Evolutionary conservation across 2,888 invertebrate genomes (phyloP).

Genomic region (Torymus tubicola): DNA sequence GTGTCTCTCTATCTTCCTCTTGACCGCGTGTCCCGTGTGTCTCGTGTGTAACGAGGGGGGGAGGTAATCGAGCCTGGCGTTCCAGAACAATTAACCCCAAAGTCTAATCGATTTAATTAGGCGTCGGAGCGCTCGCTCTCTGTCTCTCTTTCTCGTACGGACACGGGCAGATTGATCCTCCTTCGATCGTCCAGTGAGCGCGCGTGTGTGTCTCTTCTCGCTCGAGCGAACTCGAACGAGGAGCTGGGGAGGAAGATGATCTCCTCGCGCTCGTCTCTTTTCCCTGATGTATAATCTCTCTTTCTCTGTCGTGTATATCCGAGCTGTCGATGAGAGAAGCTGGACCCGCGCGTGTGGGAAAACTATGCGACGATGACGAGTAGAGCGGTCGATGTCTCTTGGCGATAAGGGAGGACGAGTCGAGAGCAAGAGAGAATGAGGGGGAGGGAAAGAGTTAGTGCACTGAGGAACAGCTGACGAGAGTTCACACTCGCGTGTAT

Average conservation of each 20-base stretch:
- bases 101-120: constrained; percentile 74
- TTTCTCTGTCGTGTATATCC: background rate
- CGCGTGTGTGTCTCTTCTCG: background rate
- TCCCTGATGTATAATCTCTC: too few species aligned
- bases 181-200: constrained; percentile 47
- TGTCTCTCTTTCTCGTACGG: constrained; percentile 13
- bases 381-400: constrained; percentile 5
- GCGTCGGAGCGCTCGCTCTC: constrained; percentile 59
- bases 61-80: constrained; percentile 59
- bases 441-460: background rate
- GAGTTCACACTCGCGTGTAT: constrained; percentile 12
- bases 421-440: too few species aligned
- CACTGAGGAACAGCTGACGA: constrained; percentile 22
- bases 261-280: background rate
- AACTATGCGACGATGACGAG: constrained; percentile 31
- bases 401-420: too few species aligned
- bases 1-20: too few species aligned
- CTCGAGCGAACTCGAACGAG: constrained; percentile 25
- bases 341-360: constrained; percentile 34
- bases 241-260: background rate
- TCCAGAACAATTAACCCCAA: constrained; percentile 74
- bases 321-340: constrained; percentile 39
- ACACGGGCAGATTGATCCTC: constrained; percentile 62
- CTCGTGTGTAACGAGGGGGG: too few species aligned
- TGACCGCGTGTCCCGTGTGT: too few species aligned